A percentile compares a stretch with the other conserved stretches of the same genome.
Conservation (phyloP, 2,797 vertebrate species). For the Propithecus perrieri region DNA sequence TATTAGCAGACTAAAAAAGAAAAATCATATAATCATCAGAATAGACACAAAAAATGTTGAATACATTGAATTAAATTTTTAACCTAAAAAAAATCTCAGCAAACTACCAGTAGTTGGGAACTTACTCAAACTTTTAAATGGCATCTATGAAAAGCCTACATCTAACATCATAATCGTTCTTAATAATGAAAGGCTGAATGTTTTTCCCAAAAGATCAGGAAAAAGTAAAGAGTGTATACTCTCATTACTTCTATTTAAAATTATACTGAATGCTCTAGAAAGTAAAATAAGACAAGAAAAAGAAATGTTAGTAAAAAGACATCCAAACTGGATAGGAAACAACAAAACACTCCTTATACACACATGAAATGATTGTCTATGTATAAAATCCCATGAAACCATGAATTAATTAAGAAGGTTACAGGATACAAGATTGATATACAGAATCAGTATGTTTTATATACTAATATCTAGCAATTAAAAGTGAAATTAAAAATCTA, state of each 20-base stretch:
- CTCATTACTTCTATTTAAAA: background rate
- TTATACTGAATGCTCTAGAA: background rate
- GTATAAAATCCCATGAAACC: background rate
- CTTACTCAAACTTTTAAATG: background rate
- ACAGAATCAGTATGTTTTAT: background rate
- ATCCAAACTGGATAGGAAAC: background rate
- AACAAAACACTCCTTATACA: background rate
- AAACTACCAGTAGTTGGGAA: background rate
- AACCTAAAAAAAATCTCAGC: background rate
- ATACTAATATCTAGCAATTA: background rate
- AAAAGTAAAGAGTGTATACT: background rate
- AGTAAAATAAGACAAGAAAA: constrained; percentile 6
- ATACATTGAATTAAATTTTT: background rate
- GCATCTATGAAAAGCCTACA: background rate
- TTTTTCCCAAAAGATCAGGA: background rate
- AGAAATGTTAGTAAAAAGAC: background rate
- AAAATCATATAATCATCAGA: background rate
- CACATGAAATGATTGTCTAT: background rate
- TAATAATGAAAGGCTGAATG: background rate
- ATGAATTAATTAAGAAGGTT: background rate
- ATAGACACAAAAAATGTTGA: background rate
- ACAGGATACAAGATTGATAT: background rate
- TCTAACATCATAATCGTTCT: constrained; percentile 20
- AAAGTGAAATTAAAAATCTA: background rate
- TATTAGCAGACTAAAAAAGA: background rate